Evolutionary conservation across 2,113 vertebrate species (phyloP).

Genomic region (Hydropotes inermis): DNA sequence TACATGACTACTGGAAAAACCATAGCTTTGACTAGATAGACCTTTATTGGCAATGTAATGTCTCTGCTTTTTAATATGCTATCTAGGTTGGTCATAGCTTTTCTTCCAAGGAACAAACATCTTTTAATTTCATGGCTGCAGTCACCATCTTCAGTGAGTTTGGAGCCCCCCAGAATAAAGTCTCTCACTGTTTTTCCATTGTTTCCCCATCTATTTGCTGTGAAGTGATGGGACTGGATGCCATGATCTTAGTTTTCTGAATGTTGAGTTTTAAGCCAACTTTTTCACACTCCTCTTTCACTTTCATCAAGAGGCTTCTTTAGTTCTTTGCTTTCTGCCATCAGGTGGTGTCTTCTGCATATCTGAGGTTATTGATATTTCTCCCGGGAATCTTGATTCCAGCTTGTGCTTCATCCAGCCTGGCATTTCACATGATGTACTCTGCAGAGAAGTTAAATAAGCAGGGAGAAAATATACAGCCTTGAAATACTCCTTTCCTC

Average conservation of each 20-base stretch:
- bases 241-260: neutral
- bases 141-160: neutral
- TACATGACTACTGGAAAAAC: neutral
- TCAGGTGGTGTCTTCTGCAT: neutral
- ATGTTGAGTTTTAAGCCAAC: neutral
- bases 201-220: neutral
- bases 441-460: neutral
- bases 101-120: neutral
- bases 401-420: neutral
- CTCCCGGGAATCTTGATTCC: fast-evolving
- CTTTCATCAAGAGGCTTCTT: neutral
- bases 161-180: neutral
- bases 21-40: neutral
- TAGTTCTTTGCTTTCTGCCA: neutral
- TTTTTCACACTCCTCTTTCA: neutral
- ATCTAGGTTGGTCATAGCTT: neutral
- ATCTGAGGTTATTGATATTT: neutral
- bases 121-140: neutral
- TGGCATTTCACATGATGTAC: neutral
- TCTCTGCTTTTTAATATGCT: neutral
- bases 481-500: neutral
- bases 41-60: neutral
- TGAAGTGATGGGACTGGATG: neutral
- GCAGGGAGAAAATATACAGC: neutral
- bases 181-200: neutral